Evolutionary conservation across 1,140 invertebrate species (phyloP).

Genomic region (Dendroctonus ponderosae): DNA sequence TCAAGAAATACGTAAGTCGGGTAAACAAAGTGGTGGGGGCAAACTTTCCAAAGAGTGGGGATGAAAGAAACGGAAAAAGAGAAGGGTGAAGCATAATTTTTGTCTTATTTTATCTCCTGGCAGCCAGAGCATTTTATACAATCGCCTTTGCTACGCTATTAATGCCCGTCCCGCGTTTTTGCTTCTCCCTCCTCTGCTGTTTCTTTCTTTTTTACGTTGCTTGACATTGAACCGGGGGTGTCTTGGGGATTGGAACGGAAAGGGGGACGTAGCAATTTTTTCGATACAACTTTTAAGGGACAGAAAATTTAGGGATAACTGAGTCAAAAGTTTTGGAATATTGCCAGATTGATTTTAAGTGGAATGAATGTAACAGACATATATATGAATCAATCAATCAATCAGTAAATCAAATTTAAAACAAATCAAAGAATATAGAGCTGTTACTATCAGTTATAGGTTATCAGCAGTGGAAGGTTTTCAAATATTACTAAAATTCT

Average conservation of each 20-base stretch:
- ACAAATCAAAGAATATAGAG: too few species aligned
- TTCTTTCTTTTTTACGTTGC: conserved; percentile 13
- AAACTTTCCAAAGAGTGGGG: conserved; percentile 5
- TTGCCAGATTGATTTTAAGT: too few species aligned
- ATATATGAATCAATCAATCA: too few species aligned
- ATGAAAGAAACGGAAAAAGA: conserved; percentile 29
- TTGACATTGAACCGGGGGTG: not conserved
- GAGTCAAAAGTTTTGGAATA: too few species aligned
- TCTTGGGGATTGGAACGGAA: not conserved
- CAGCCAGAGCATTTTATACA: conserved; percentile 31
- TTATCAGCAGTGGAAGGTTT: too few species aligned
- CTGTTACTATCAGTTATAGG: too few species aligned
- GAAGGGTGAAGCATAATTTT: conserved; percentile 28
- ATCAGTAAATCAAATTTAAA: too few species aligned
- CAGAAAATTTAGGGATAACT: conserved; percentile 11
- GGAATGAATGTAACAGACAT: too few species aligned
- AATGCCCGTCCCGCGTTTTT: conserved; percentile 19
- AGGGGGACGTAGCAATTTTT: not conserved
- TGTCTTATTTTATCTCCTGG: conserved; percentile 30
- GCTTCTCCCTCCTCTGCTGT: conserved; percentile 14
- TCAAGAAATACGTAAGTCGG: conserved; percentile 15
- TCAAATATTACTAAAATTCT: too few species aligned
- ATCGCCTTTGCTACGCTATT: conserved; percentile 33
- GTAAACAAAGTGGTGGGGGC: conserved; percentile 1
- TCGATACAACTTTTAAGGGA: conserved; percentile 9